Conservation (phyloP, 2,888 invertebrate species). For the Polydrusus pterygomalis region DNA sequence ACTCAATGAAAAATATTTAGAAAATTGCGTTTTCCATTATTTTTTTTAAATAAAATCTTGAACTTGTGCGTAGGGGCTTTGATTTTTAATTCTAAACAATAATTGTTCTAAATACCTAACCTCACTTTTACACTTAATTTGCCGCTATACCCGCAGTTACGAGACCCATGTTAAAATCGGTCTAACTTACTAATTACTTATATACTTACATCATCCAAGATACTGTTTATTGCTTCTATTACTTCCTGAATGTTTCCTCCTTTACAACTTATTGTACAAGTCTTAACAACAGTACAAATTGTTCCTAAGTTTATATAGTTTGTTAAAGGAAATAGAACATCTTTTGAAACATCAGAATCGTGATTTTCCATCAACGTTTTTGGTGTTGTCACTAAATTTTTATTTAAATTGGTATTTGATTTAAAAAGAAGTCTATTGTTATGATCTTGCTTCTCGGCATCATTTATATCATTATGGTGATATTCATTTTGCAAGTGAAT, state of each 20-base stretch:
- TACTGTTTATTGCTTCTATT: neutral
- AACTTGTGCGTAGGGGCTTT: too few species aligned
- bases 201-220: conserved; percentile 8
- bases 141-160: too few species aligned
- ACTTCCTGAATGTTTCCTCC: conserved; percentile 10
- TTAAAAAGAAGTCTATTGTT: neutral
- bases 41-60: too few species aligned
- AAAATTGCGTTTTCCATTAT: too few species aligned
- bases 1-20: too few species aligned
- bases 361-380: neutral
- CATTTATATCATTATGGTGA: neutral
- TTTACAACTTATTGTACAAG: conserved; percentile 2
- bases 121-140: too few species aligned
- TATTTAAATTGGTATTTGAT: neutral
- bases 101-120: too few species aligned
- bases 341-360: neutral
- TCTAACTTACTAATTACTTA: too few species aligned
- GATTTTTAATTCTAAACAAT: too few species aligned
- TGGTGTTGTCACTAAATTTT: neutral
- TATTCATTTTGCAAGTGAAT: neutral
- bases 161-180: too few species aligned
- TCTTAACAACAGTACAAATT: neutral
- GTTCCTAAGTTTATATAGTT: too few species aligned
- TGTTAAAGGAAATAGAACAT: neutral
- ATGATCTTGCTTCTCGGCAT: neutral